A percentile compares a stretch with the other conserved stretches of the same genome.
These are phyloP conservation scores for Sitta carolinensis DNA, from an alignment of 2,797 vertebrate genomes.

Conservation along the genomic window DNA sequence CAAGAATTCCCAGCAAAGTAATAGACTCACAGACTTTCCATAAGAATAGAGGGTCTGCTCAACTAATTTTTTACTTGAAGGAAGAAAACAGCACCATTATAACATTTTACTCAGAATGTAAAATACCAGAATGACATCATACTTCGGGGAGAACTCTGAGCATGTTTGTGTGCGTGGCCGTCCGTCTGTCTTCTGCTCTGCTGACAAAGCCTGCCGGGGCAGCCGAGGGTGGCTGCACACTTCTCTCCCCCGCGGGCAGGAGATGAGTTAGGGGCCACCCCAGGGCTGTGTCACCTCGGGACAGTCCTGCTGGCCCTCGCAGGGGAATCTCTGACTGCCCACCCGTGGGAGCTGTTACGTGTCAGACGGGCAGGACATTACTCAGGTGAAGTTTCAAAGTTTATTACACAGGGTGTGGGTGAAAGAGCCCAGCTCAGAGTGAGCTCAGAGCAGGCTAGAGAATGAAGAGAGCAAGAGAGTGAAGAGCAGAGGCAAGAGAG, in stretches of 20 bases:
- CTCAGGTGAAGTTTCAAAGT: too few species aligned
- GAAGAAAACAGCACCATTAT: background rate
- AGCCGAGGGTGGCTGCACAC: background rate
- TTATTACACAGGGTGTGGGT: too few species aligned
- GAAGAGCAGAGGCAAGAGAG: too few species aligned
- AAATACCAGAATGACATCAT: background rate
- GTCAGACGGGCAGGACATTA: too few species aligned
- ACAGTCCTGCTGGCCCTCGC: background rate
- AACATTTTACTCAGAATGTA: background rate
- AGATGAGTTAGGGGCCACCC: background rate
- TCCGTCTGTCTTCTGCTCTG: background rate
- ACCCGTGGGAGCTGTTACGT: too few species aligned
- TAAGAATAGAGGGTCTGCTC: background rate
- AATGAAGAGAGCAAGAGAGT: too few species aligned
- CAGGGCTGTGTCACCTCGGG: background rate
- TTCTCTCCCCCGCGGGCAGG: background rate
- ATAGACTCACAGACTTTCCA: background rate
- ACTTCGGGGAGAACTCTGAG: background rate
- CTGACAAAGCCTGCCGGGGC: background rate
- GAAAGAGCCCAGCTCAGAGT: too few species aligned
- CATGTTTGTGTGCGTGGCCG: background rate
- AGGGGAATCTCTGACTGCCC: background rate
- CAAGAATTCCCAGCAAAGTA: background rate
- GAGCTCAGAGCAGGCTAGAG: too few species aligned
- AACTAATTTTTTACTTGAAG: slow-evolving; percentile 20